phyloP scores from a whole-genome alignment of 2,113 vertebrate genomes.

The Prunella himalayana region DNA sequence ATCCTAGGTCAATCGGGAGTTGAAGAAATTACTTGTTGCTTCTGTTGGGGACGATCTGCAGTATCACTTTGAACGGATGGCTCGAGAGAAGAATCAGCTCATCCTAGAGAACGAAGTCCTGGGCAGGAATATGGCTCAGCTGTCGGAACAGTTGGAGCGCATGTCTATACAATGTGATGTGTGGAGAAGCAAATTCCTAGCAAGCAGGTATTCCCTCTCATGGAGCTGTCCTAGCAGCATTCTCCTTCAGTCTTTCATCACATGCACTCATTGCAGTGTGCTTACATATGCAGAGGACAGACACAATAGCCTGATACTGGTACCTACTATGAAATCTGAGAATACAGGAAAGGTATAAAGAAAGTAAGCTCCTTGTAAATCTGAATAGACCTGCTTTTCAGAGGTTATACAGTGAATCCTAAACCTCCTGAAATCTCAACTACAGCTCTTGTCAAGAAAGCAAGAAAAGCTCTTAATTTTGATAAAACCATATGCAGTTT shows the following conservation, averaged over 20 bases:
- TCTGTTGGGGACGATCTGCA: conserved; percentile 94
- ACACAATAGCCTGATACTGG: background rate
- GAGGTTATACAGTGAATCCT: background rate
- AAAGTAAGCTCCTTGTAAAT: background rate
- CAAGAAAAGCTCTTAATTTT: background rate
- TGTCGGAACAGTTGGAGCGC: conserved; percentile 89
- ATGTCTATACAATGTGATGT: conserved; percentile 98
- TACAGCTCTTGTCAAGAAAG: background rate
- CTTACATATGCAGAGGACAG: background rate
- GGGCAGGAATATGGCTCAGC: conserved; percentile 77
- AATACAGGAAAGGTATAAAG: background rate
- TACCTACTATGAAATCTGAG: background rate
- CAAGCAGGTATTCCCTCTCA: conserved; percentile 83
- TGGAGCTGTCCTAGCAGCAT: background rate
- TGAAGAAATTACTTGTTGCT: conserved; percentile 94
- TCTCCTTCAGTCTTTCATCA: background rate
- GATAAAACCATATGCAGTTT: background rate
- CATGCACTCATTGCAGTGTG: background rate
- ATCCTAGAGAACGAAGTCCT: conserved; percentile 92
- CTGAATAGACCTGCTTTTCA: background rate
- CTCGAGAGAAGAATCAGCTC: conserved; percentile 94
- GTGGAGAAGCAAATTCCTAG: conserved; percentile 99
- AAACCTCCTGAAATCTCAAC: background rate
- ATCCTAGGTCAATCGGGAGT: conserved; percentile 90
- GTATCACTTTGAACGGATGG: conserved; percentile 93